A percentile compares a stretch with the other conserved stretches of the same genome.
Evolutionary conservation across 2,888 invertebrate species (phyloP).

Genomic region (Cataglyphis cursor): DNA sequence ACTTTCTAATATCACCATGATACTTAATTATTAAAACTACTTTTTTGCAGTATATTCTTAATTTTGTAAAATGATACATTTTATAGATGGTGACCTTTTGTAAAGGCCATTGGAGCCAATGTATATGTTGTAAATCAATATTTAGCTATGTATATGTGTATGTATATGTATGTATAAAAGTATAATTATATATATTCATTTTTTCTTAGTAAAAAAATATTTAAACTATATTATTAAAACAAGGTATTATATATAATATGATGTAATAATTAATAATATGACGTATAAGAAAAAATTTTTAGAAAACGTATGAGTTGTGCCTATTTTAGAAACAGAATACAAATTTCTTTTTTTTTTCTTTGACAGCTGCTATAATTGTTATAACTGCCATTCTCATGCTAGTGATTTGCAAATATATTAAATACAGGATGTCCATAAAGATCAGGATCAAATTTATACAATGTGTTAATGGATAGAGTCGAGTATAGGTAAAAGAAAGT

Average conservation of each 20-base stretch:
- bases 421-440: not conserved
- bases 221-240: not conserved
- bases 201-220: not conserved
- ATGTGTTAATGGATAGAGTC: no score
- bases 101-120: not conserved
- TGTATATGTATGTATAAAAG: not conserved
- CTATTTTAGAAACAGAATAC: slow-evolving; percentile 25
- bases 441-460: no score
- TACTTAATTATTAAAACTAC: not conserved
- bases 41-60: not conserved
- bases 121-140: slow-evolving; percentile 1
- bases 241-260: not conserved
- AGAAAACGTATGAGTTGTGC: slow-evolving; percentile 40
- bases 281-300: not conserved
- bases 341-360: slow-evolving; percentile 11
- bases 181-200: not conserved
- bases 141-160: not conserved
- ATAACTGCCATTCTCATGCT: not conserved
- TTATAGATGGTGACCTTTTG: not conserved
- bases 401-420: slow-evolving; percentile 24
- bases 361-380: not conserved
- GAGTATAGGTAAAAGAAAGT: no score
- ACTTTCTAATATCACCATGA: not conserved
- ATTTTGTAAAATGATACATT: not conserved
- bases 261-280: not conserved